phyloP scores from a whole-genome alignment of 1,140 invertebrate species.

The Melitaea cinxia region DNA sequence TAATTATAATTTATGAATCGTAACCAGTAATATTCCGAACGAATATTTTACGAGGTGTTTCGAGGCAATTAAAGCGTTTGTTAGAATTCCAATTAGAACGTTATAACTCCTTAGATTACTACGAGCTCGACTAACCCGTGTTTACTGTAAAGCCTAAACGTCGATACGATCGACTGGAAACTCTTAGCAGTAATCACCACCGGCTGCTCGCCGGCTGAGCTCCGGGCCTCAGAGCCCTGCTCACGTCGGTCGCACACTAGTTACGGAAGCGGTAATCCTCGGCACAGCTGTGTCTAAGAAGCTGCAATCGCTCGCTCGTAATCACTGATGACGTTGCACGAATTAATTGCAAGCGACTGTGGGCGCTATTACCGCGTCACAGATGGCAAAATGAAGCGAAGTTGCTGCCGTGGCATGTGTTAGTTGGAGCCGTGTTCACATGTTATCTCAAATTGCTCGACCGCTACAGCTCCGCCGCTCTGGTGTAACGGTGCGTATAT shows the following conservation, averaged over 20 bases:
- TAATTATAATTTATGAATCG: conserved; percentile 30
- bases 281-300: conserved; percentile 15
- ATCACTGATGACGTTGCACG: conserved; percentile 3
- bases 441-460: conserved; percentile 17
- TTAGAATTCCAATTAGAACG: conserved; percentile 17
- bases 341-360: conserved; percentile 6
- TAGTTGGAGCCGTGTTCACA: conserved; percentile 14
- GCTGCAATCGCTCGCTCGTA: conserved; percentile 12
- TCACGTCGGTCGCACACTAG: neutral
- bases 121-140: neutral
- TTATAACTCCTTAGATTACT: conserved; percentile 6
- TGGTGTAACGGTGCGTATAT: too few relatives aligned
- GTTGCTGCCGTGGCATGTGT: neutral
- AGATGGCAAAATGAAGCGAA: conserved; percentile 14
- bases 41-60: conserved; percentile 28
- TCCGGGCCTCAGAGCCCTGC: neutral
- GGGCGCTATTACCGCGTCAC: neutral
- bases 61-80: conserved; percentile 7
- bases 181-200: neutral
- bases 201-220: neutral
- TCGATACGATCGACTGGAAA: neutral
- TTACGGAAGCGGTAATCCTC: conserved; percentile 13
- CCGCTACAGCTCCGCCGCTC: conserved; percentile 6
- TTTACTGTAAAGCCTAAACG: neutral
- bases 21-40: conserved; percentile 22